These are phyloP conservation scores for Steinernema carpocapsae DNA, from an alignment of 2,888 invertebrate genomes.

Conservation along the genomic window DNA sequence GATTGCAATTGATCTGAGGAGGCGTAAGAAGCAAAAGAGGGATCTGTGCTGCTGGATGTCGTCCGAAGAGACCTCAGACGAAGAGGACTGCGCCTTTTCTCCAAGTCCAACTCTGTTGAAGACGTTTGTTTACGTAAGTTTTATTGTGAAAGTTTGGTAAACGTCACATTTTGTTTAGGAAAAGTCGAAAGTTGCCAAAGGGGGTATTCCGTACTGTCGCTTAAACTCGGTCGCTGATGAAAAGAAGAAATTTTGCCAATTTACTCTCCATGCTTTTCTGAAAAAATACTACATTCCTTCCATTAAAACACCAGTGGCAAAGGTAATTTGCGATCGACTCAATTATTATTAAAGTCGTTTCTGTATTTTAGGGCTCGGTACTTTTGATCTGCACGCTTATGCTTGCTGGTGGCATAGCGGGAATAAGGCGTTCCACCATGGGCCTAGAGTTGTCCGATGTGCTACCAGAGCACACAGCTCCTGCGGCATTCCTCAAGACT, in stretches of 20 bases:
- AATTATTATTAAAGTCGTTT: not conserved
- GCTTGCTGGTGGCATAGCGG: constrained; percentile 76
- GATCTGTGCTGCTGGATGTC: constrained; percentile 79
- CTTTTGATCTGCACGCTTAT: constrained; percentile 73
- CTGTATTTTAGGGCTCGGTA: constrained; percentile 70
- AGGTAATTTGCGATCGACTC: constrained; percentile 71
- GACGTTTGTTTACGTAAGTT: not conserved
- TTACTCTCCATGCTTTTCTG: constrained; percentile 70
- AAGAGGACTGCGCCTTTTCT: not conserved
- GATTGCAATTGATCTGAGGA: constrained; percentile 83
- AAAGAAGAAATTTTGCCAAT: constrained; percentile 38
- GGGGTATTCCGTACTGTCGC: not conserved
- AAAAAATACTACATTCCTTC: constrained; percentile 76
- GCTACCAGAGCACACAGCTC: constrained; percentile 79
- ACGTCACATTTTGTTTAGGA: not conserved
- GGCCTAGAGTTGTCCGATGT: constrained; percentile 89
- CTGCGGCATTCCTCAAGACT: constrained; percentile 88
- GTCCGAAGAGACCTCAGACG: constrained; percentile 69
- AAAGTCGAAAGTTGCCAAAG: not conserved
- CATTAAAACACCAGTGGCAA: constrained; percentile 77
- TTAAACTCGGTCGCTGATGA: constrained; percentile 30
- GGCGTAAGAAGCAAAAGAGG: constrained; percentile 77
- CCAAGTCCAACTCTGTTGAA: not conserved
- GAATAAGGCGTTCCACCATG: constrained; percentile 76
- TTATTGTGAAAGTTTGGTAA: not conserved